These are phyloP conservation scores for Paracentrotus lividus DNA, from an alignment of 53 echinoderm and acorn worm genomes.

Conservation along the genomic window DNA sequence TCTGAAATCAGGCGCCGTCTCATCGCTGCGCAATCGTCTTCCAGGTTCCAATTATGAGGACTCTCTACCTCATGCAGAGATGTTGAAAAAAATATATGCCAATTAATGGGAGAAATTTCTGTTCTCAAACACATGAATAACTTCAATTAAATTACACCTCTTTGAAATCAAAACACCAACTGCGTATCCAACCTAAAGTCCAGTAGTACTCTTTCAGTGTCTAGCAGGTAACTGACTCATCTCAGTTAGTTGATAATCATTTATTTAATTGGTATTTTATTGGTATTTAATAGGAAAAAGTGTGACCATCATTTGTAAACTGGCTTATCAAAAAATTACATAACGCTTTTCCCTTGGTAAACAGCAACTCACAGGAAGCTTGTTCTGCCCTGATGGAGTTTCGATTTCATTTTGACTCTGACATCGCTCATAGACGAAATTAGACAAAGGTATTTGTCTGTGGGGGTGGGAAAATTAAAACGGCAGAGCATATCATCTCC, in stretches of 20 bases:
- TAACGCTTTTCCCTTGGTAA: not conserved
- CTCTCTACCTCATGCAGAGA: not conserved
- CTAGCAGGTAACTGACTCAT: not conserved
- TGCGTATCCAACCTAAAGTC: not conserved
- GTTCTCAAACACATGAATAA: too few species aligned
- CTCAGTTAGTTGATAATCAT: not conserved
- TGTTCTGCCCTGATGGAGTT: not conserved
- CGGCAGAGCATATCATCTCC: not conserved
- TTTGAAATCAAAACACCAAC: not conserved
- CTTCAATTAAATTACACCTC: too few species aligned
- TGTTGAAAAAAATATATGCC: too few species aligned
- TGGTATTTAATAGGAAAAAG: not conserved
- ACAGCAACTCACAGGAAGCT: conserved; percentile 12
- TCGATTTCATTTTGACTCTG: conserved; percentile 13
- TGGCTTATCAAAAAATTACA: conserved; percentile 3
- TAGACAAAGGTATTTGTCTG: too few species aligned
- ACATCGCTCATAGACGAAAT: not conserved
- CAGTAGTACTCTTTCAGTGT: not conserved
- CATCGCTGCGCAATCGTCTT: not conserved
- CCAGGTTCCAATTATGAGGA: not conserved
- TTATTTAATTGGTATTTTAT: too few species aligned
- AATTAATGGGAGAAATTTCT: too few species aligned
- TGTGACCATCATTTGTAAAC: conserved; percentile 23
- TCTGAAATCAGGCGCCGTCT: not conserved
- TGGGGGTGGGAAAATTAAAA: not conserved